Percentiles rank a stretch among this genome's conserved stretches.
Conservation (phyloP, 2,113 vertebrate species). For the Peromyscus leucopus region DNA sequence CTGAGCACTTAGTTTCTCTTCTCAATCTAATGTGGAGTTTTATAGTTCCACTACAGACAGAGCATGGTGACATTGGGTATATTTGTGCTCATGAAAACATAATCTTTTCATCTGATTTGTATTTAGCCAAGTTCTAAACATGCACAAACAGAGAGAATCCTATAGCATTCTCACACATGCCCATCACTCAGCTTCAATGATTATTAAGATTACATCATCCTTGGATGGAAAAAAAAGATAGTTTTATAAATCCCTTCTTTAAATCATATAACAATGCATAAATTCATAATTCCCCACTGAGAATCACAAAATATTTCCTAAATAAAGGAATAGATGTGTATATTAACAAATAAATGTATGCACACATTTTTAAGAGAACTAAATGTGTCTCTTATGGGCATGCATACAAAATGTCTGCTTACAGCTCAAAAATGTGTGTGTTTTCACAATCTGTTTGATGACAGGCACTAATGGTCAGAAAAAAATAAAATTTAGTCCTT, state of each 20-base stretch:
- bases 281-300: neutral
- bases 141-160: conserved; percentile 4
- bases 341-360: conserved; percentile 62
- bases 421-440: conserved; percentile 46
- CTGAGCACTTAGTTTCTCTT: conserved; percentile 59
- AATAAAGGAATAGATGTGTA: conserved; percentile 42
- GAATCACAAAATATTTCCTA: conserved; percentile 67
- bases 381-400: conserved; percentile 37
- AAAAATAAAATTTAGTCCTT: conserved; percentile 80
- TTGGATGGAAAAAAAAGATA: neutral
- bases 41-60: conserved; percentile 63
- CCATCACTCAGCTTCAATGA: conserved; percentile 20
- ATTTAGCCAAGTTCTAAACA: conserved; percentile 58
- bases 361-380: conserved; percentile 61
- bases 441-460: conserved; percentile 69
- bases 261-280: neutral
- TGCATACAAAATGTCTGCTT: conserved; percentile 64
- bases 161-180: neutral
- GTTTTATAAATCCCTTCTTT: neutral
- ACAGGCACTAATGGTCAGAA: conserved; percentile 70
- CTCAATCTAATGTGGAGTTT: conserved; percentile 49
- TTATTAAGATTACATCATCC: conserved; percentile 54
- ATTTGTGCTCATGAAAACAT: conserved; percentile 54
- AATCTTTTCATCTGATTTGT: conserved; percentile 66
- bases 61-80: conserved; percentile 31